These are phyloP conservation scores for Deroptyus accipitrinus DNA, from an alignment of 2,113 vertebrate genomes.

Conservation along the genomic window DNA sequence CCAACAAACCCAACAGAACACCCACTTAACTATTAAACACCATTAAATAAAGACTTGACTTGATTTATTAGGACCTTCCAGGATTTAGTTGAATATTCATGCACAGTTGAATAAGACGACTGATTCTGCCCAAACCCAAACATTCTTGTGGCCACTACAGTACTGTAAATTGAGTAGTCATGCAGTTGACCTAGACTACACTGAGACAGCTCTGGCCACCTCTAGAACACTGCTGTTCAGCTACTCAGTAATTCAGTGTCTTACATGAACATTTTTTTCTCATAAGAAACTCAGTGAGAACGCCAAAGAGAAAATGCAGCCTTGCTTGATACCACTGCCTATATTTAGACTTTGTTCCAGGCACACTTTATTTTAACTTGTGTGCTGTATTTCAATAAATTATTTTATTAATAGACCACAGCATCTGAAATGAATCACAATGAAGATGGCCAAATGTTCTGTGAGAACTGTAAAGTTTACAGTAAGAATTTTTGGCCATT, in stretches of 20 bases:
- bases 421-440: conserved; percentile 25
- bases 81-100: not conserved
- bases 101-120: not conserved
- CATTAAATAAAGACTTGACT: not conserved
- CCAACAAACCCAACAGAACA: not conserved
- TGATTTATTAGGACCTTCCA: not conserved
- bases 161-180: not conserved
- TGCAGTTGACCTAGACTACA: not conserved
- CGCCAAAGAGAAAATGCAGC: not conserved
- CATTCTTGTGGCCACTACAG: not conserved
- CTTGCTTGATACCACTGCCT: not conserved
- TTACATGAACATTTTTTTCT: not conserved
- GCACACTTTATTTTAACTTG: not conserved
- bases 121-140: not conserved
- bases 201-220: not conserved
- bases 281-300: not conserved
- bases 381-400: not conserved
- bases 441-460: not conserved
- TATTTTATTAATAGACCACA: conserved; percentile 12
- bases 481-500: not conserved
- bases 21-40: not conserved
- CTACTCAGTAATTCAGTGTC: not conserved
- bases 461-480: not conserved
- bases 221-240: not conserved
- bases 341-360: conserved; percentile 24